Conservation (phyloP, 2,888 invertebrate genomes). For the Chirona hameri region DNA sequence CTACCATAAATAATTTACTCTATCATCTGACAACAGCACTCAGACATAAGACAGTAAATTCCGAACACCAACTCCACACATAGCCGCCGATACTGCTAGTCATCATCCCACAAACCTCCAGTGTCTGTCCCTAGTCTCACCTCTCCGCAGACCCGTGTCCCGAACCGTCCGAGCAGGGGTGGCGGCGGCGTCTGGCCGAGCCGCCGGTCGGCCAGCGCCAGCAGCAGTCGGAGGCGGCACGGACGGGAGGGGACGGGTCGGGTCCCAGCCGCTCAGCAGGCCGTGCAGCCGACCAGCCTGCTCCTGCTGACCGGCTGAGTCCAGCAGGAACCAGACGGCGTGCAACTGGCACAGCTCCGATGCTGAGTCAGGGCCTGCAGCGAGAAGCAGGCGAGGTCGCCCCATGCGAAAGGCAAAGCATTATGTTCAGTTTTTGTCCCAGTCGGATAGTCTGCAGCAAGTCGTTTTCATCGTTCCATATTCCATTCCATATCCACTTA, state of each 20-base stretch:
- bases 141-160: neutral
- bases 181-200: neutral
- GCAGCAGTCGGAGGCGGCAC: conserved; percentile 12
- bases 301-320: neutral
- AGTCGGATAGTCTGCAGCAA: too few species aligned
- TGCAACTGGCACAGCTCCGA: neutral
- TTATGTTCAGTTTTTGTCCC: too few species aligned
- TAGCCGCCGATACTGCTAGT: neutral
- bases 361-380: too few species aligned
- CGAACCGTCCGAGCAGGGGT: neutral
- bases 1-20: neutral
- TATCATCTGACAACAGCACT: neutral
- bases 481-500: too few species aligned
- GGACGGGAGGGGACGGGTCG: neutral
- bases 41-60: neutral
- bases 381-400: too few species aligned
- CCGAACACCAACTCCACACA: neutral
- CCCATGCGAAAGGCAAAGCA: too few species aligned
- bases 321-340: neutral
- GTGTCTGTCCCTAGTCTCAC: neutral
- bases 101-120: neutral
- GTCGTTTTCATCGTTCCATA: too few species aligned
- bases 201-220: conserved; percentile 12
- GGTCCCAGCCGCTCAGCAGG: neutral
- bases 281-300: neutral